These are phyloP conservation scores for Pangasianodon gigas DNA, from an alignment of 2,113 vertebrate genomes.

Conservation along the genomic window DNA sequence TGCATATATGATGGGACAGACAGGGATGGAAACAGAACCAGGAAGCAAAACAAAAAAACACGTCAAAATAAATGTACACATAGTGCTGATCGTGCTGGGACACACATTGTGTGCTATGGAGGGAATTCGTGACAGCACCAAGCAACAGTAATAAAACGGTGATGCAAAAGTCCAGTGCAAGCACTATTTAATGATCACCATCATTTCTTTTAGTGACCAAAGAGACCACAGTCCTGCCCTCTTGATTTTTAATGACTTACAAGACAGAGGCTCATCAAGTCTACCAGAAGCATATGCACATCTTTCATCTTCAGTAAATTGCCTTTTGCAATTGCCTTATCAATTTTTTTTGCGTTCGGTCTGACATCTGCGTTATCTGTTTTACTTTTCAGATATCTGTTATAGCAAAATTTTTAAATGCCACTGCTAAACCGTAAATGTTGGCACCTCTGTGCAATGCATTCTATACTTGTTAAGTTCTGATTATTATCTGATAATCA, in stretches of 20 bases:
- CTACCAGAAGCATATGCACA: not conserved
- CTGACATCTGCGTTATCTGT: not conserved
- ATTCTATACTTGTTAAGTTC: not conserved
- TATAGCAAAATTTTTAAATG: not conserved
- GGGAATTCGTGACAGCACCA: not conserved
- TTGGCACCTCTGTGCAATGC: not conserved
- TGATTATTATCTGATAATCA: conserved; percentile 21
- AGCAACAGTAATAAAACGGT: not conserved
- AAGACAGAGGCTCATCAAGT: not conserved
- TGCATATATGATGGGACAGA: not conserved
- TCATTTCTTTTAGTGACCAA: not conserved
- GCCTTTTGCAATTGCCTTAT: not conserved
- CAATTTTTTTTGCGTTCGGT: not conserved
- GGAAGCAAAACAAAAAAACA: not conserved
- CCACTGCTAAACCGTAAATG: not conserved
- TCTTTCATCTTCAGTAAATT: not conserved
- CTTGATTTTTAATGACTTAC: not conserved
- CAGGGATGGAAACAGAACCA: not conserved
- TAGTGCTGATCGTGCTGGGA: not conserved
- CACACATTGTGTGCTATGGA: not conserved
- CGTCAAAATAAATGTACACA: too few species aligned
- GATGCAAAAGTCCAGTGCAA: not conserved
- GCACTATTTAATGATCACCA: not conserved
- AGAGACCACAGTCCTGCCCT: not conserved
- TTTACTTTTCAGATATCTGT: not conserved